Conservation (phyloP, 2,113 vertebrate genomes). For the Plecturocebus donacophilus region DNA sequence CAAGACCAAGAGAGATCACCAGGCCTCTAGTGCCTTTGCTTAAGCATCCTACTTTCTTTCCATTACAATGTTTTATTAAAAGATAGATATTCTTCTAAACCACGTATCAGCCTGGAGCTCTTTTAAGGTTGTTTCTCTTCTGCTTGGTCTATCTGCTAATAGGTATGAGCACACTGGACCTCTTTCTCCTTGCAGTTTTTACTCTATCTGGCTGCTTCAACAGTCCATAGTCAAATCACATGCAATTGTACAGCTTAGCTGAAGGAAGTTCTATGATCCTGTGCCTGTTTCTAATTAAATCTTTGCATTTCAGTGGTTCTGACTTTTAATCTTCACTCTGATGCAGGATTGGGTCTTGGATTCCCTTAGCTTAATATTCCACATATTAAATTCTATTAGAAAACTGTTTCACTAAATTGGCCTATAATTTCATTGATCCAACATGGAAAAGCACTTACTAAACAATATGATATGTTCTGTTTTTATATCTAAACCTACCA, state of each 20-base stretch:
- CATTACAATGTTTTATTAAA: neutral
- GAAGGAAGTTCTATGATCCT: neutral
- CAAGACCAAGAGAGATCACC: neutral
- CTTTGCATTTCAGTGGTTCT: conserved; percentile 2
- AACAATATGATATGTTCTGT: neutral
- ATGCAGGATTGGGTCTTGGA: neutral
- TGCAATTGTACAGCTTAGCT: neutral
- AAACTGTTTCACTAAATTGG: neutral
- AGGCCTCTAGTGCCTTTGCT: neutral
- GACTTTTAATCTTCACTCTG: conserved; percentile 2
- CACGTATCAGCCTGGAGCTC: neutral
- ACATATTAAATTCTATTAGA: neutral
- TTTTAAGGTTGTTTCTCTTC: neutral
- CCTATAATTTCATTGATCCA: neutral
- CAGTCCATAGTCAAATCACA: neutral
- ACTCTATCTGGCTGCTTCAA: neutral
- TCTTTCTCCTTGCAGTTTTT: neutral
- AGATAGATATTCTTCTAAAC: neutral
- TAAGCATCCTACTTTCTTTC: neutral
- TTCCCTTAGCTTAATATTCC: conserved; percentile 1
- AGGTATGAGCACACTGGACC: neutral
- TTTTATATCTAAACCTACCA: conserved; percentile 13
- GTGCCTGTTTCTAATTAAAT: neutral
- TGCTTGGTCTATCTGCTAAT: neutral
- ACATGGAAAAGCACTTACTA: neutral